Evolutionary conservation across 1,140 invertebrate species (phyloP).

Genomic region (Parapsyche elsis): DNA sequence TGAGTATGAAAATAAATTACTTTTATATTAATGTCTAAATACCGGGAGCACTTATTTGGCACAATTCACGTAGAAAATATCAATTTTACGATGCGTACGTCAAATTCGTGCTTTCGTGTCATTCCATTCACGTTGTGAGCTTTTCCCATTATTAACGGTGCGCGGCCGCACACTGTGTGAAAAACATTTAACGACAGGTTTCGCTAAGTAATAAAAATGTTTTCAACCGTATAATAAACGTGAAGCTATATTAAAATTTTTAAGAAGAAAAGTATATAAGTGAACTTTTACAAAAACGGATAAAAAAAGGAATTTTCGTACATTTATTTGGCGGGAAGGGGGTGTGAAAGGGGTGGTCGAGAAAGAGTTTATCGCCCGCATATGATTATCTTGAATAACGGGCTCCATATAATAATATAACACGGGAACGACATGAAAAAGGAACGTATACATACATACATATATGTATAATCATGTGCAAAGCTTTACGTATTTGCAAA

Average conservation of each 20-base stretch:
- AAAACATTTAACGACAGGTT: slow-evolving; percentile 39
- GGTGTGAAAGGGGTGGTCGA: not conserved
- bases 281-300: not conserved
- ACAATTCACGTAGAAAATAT: not conserved
- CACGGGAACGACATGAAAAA: slow-evolving; percentile 10
- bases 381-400: slow-evolving; percentile 33
- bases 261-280: slow-evolving; percentile 1
- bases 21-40: not conserved
- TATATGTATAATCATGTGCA: not conserved
- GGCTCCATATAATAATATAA: slow-evolving; percentile 17
- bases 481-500: slow-evolving; percentile 8
- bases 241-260: slow-evolving; percentile 27
- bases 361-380: slow-evolving; percentile 27
- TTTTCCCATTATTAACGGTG: slow-evolving; percentile 3
- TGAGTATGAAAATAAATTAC: too few relatives aligned
- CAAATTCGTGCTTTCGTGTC: slow-evolving; percentile 22
- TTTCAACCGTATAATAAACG: slow-evolving; percentile 40
- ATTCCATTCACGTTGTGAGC: not conserved
- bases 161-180: not conserved
- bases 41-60: not conserved
- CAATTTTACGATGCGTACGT: not conserved
- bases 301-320: not conserved
- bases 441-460: slow-evolving; percentile 4
- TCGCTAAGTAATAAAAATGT: slow-evolving; percentile 38
- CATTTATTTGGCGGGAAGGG: not conserved